Base-by-base conservation (phyloP, 2,888 invertebrate genomes). In the Escarpia spicata region DNA sequence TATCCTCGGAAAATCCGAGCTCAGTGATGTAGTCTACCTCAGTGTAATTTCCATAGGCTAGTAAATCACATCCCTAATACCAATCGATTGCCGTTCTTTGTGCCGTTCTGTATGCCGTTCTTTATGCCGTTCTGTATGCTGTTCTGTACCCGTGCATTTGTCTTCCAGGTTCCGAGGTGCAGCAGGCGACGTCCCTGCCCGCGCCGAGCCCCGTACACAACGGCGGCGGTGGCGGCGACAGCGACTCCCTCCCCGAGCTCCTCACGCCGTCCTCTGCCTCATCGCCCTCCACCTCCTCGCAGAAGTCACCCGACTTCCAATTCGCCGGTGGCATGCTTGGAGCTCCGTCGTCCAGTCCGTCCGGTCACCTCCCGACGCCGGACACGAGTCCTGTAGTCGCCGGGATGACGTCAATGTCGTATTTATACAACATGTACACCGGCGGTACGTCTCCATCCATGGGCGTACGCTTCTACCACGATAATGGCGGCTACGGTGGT, bases 291-390 rank as follows among this genome's bases (percentile, higher is more conserved):
- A 26, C 75, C n/a, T 15, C 75, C 75, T 75, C 75, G n/a, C 75
- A 75, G n/a, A 75, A 75, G 75, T 75, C 75, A 6, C 75, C 75
- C 75, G 75, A 75, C 6, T 75, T 75, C 26, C 75, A 75, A 15
- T 75, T 75, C 75, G 75, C 75, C 75, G 75, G 75, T 26, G 75
- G 75, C 75, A 75, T 75, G 75, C 75, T 75, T 26, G 75, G 75
- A 19, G 4, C n/a, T 15, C 75, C 75, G 2, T 75, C 75, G 75
- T 75, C 75, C 75, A 75, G 75, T 75, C 75, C 75, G 3, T 15
- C 26, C n/a, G 75, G 75, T 75, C 75, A 75, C n/a, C 75, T 75
- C 19, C 75, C 75, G 19, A 75, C 75, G 75, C 75, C 75, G 75
- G 75, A 75, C 75, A 75, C 75, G 75, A 75, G 75, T 26, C 75